Base-by-base conservation (phyloP, 2,113 vertebrate genomes). In the Brachyistius frenatus region DNA sequence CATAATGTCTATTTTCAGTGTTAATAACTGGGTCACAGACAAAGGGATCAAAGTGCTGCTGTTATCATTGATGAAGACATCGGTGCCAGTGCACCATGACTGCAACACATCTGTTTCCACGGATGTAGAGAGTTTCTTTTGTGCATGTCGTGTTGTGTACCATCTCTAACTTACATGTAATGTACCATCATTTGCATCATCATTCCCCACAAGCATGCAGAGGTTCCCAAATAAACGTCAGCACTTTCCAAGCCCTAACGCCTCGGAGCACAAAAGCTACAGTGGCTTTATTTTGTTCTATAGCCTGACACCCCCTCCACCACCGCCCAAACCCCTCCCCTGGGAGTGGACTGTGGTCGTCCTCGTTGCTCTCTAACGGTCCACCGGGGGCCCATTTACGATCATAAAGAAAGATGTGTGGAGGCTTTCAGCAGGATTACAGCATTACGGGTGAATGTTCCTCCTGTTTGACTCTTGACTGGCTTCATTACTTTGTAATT, bases 351-450 rank as follows among this genome's bases (percentile, higher is more conserved):
- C 76, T 16, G 69, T 66, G 66, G 78, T 86, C 10, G 31, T 86
- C 85, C 84, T 84, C 47, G 81, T 77, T 87, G 82, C 79, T 76
- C 72, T 73, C 66, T 88, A 89, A 89, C 80, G 72, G 78, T 53
- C 88, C 89, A 78, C 73, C 11, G 23, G 78, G 93, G 88, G 86
- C 63, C 88, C 83, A 81, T 85, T 90, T 86, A 79, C 88, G 86
- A 89, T 89, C 87, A 90, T 86, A 80, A 89, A 92, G 85, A 86
- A 83, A 77, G 86, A 86, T 75, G 75, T 63, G 78, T 76, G 89
- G 73, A 53, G 85, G 83, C 57, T 84, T 84, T 5, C 62, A 85
- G 78, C 76, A 69, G 85, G 57, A 91, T 92, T 86, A 89, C 79
- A 83, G 72, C 87, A 84, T 86, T 81, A 73, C 13, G 36, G 57